These are phyloP conservation scores for Brachyptera putata DNA, from an alignment of 2,888 invertebrate species.

Conservation along the genomic window DNA sequence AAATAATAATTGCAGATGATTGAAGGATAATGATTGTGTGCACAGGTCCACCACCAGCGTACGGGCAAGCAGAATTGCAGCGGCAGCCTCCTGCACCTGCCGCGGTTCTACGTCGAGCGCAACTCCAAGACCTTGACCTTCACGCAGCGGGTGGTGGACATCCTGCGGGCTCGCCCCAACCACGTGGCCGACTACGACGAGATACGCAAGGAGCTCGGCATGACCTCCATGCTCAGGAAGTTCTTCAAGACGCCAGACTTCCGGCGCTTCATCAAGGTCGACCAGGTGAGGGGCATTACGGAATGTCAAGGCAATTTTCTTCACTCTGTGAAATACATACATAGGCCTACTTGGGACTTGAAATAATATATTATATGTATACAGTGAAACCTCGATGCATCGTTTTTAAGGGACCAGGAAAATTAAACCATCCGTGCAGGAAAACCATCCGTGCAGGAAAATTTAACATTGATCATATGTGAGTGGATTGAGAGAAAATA, in stretches of 20 bases:
- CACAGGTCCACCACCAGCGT: constrained; percentile 50
- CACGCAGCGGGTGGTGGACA: constrained; percentile 52
- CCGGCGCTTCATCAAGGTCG: constrained; percentile 51
- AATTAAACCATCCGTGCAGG: too few relatives aligned
- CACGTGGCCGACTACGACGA: constrained; percentile 50
- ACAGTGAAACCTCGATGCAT: too few relatives aligned
- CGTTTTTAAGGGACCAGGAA: too few relatives aligned
- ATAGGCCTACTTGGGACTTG: too few relatives aligned
- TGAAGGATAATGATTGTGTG: not conserved
- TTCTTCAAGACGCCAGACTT: constrained; percentile 52
- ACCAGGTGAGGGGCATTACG: constrained; percentile 42
- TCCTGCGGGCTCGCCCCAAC: constrained; percentile 52
- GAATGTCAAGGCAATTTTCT: too few relatives aligned
- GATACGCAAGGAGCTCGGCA: constrained; percentile 48
- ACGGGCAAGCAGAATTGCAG: constrained; percentile 44
- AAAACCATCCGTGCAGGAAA: too few relatives aligned
- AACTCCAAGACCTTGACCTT: constrained; percentile 52
- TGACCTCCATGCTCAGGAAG: constrained; percentile 47
- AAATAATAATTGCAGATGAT: too few relatives aligned
- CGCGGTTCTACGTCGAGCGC: constrained; percentile 57
- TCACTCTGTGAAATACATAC: too few relatives aligned
- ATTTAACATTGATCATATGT: too few relatives aligned
- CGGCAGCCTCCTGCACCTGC: constrained; percentile 56
- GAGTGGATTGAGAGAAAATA: too few relatives aligned
- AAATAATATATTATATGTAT: too few relatives aligned